Evolutionary conservation across 2,113 vertebrate genomes (phyloP).

Genomic region (Capreolus pygargus): DNA sequence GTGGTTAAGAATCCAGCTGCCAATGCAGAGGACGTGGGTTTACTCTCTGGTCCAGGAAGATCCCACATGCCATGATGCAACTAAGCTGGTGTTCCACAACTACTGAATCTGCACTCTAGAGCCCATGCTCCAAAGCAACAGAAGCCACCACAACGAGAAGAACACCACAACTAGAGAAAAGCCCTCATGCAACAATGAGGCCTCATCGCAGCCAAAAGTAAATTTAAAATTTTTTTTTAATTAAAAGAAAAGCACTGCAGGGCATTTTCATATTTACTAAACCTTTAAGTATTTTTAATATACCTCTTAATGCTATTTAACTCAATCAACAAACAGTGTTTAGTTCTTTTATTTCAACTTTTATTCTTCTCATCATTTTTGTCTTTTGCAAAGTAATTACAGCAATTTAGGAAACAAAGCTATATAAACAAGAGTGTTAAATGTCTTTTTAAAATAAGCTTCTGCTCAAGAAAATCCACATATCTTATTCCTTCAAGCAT

Average conservation of each 20-base stretch:
- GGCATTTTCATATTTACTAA: neutral
- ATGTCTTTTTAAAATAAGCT: conserved; percentile 30
- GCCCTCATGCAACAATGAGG: neutral
- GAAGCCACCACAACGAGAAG: neutral
- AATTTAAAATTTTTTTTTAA: neutral
- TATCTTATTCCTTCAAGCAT: neutral
- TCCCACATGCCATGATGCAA: neutral
- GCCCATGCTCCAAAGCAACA: neutral
- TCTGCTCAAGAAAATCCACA: neutral
- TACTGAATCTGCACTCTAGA: neutral
- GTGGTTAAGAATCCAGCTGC: neutral
- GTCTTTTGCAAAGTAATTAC: neutral
- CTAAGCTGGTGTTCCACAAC: neutral
- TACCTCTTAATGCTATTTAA: neutral
- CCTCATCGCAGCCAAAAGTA: accelerated
- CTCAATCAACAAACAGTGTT: neutral
- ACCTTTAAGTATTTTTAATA: neutral
- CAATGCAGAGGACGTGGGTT: neutral
- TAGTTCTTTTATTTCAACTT: conserved; percentile 35
- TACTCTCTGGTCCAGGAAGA: neutral
- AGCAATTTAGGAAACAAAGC: conserved; percentile 19
- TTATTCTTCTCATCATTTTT: neutral
- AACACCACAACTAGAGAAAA: neutral
- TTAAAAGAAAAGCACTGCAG: neutral
- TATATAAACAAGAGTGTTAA: conserved; percentile 3